Evolutionary conservation across 92 coral and sea anemone genomes (phyloP).

Genomic region (Bergia puertoricense): DNA sequence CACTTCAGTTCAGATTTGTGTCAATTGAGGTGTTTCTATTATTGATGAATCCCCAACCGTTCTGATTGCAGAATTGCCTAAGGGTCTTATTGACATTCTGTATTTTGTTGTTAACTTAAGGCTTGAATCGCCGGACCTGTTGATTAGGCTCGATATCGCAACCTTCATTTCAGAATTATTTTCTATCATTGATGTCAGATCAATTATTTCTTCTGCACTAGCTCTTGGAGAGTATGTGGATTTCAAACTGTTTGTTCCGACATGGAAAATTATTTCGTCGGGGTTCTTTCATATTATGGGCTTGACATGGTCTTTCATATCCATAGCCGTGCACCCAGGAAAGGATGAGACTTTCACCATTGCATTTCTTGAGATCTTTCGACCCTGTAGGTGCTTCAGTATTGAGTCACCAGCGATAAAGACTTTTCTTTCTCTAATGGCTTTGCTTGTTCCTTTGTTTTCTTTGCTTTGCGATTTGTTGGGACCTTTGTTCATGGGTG

Average conservation of each 20-base stretch:
- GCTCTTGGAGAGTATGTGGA: too few relatives aligned
- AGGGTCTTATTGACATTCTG: background rate
- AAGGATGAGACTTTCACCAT: too few relatives aligned
- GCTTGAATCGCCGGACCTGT: background rate
- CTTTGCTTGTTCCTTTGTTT: too few relatives aligned
- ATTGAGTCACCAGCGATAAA: background rate
- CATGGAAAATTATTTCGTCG: too few relatives aligned
- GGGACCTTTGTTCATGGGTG: background rate
- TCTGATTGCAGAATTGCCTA: background rate
- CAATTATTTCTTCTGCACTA: background rate
- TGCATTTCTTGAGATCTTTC: too few relatives aligned
- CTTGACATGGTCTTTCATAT: background rate
- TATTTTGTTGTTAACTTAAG: background rate
- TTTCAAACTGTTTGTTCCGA: too few relatives aligned
- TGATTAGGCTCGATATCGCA: too few relatives aligned
- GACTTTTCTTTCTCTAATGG: background rate
- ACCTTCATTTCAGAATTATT: background rate
- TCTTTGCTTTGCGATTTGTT: background rate
- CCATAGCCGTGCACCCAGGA: background rate
- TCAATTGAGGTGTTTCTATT: too few relatives aligned
- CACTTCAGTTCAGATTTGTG: too few relatives aligned
- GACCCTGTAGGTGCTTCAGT: too few relatives aligned
- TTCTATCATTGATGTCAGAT: too few relatives aligned
- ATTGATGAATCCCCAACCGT: background rate
- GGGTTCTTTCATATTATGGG: too few relatives aligned